Base-by-base conservation (phyloP, 2,888 invertebrate species). In the Tuberolachnus salignus region DNA sequence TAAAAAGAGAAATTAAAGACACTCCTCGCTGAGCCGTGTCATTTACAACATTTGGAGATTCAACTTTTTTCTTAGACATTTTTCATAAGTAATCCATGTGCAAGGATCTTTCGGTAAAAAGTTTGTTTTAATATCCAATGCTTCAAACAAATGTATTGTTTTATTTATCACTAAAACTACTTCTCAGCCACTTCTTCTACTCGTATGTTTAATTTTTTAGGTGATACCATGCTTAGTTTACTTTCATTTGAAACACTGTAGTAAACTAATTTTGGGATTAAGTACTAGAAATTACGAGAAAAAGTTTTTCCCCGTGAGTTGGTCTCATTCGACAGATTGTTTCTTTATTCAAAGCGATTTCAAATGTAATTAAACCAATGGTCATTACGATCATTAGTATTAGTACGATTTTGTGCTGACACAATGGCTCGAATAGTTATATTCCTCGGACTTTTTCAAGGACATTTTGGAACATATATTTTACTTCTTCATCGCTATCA, bases 341-440 rank as follows among this genome's bases (percentile, higher is more conserved):
- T 61, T 61, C 42, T 61, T 42, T 61, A 61, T 34, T 66, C n/a
- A 53, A 26, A 71, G 49, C 42, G 3, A 51, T 44, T 26, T 70
- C 16, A 8, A 4, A 42, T 16, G 26, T n/a, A 53, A 71, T 57
- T 10, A 51, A 42, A 26, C 53, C 55, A 16, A 66, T 34, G 8
- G 70, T 51, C 71, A 44, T 57, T 73, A 55, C 80, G 42, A 71
- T 80, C 71, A 23, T 21, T 64, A 69, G 34, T 9, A 11, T 51
- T 46, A 44, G 44, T 64, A 19, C 70, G 61, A 53, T 75, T 69
- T 21, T 71, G 34, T 11, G 42, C 51, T 42, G 71, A 51, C 19
- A 34, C 64, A 42, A 64, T 26, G 19, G 57, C 23, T 57, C 57
- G 57, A 57, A 21, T 57, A 23, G 21, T 57, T 57, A 57, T 57